phyloP scores from a whole-genome alignment of 2,797 vertebrate species.

The Gastrophryne carolinensis region DNA sequence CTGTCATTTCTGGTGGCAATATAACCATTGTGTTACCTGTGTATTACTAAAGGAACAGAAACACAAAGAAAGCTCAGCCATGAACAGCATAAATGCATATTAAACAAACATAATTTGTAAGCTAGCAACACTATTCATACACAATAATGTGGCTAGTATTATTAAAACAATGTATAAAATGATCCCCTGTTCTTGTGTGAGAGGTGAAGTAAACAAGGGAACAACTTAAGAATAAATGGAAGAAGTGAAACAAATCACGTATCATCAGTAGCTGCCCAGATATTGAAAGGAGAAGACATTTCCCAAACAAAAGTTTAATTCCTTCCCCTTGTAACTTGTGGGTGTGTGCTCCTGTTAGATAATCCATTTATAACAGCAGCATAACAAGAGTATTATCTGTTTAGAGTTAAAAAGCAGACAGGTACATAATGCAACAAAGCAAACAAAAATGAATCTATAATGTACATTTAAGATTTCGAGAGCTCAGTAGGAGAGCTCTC shows the following conservation, averaged over 20 bases:
- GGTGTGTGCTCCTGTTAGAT: neutral
- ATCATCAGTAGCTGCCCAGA: neutral
- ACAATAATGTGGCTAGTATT: neutral
- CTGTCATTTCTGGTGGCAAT: no score
- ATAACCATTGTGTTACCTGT: no score
- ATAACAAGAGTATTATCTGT: no score
- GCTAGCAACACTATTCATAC: neutral
- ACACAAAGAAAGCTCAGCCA: no score
- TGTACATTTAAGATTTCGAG: no score
- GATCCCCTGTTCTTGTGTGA: neutral
- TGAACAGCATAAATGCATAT: no score
- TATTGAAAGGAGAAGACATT: constrained; percentile 24
- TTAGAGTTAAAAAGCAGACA: no score
- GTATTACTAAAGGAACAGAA: no score
- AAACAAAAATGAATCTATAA: no score
- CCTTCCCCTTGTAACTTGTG: neutral
- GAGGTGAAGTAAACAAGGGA: constrained; percentile 44
- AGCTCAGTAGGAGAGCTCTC: no score
- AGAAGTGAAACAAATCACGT: constrained; percentile 47
- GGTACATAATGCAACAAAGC: no score
- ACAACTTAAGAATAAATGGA: constrained; percentile 37
- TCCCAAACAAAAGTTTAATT: constrained; percentile 10
- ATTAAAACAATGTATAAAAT: neutral
- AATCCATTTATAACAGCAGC: neutral
- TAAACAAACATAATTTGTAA: neutral